Evolutionary conservation across 1,140 invertebrate genomes (phyloP).

Genomic region (Littorina saxatilis): DNA sequence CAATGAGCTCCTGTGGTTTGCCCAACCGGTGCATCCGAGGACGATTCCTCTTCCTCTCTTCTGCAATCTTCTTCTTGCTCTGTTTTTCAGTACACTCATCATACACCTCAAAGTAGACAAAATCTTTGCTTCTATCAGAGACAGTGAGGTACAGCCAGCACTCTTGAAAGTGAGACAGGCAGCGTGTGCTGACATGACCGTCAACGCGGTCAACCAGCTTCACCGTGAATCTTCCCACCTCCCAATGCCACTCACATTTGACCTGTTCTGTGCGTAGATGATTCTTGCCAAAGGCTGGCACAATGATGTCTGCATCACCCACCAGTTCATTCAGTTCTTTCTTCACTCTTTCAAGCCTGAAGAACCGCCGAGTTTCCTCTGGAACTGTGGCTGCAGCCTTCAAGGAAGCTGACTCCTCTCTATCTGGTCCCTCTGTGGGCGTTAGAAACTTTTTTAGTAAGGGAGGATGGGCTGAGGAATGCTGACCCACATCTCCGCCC

Average conservation of each 20-base stretch:
- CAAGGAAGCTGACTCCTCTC: too few species aligned
- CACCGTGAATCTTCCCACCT: constrained; percentile 58
- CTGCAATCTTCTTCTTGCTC: constrained; percentile 52
- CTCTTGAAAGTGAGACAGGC: constrained; percentile 46
- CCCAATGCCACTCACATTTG: constrained; percentile 45
- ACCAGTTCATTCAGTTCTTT: constrained; percentile 2
- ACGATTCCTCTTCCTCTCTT: neutral
- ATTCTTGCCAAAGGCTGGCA: constrained; percentile 40
- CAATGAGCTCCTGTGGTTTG: neutral
- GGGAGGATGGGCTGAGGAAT: too few species aligned
- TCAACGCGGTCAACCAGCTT: constrained; percentile 36
- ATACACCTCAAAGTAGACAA: constrained; percentile 72
- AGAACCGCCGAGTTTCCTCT: neutral
- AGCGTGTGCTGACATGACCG: neutral
- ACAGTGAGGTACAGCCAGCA: constrained; percentile 72
- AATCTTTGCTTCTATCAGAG: constrained; percentile 52
- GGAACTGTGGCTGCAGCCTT: neutral
- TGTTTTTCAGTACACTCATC: constrained; percentile 48
- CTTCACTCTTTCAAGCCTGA: too few species aligned
- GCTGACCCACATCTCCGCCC: too few species aligned
- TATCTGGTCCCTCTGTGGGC: too few species aligned
- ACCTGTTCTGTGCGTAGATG: constrained; percentile 18
- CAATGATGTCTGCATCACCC: constrained; percentile 46
- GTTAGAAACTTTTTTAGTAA: too few species aligned
- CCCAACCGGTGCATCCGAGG: neutral